Evolutionary conservation across 2,113 vertebrate species (phyloP).

Genomic region (Psophia crepitans): DNA sequence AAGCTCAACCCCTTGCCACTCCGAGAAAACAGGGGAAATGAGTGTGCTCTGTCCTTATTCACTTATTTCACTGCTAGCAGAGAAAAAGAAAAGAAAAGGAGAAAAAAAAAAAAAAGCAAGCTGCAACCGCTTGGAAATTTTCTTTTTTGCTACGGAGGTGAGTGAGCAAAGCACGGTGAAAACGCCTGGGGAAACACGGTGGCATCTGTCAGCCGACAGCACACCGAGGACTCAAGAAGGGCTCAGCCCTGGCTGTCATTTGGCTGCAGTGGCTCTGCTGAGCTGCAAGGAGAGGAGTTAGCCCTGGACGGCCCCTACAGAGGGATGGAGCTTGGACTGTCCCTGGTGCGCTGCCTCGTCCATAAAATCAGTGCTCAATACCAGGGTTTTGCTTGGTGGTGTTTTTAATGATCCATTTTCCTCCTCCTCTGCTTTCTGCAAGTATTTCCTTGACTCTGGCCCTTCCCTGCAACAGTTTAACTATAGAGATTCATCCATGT

Average conservation of each 20-base stretch:
- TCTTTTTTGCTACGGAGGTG: fast-evolving
- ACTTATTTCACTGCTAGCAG: not conserved
- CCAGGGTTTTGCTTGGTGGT: not conserved
- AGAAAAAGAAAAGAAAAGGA: too few relatives aligned
- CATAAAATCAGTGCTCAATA: not conserved
- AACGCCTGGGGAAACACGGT: not conserved
- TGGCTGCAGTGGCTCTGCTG: not conserved
- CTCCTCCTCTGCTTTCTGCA: not conserved
- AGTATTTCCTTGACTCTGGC: not conserved
- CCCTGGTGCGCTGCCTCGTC: not conserved
- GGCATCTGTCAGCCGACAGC: not conserved
- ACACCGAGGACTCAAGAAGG: not conserved
- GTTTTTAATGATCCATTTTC: not conserved
- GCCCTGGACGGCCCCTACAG: not conserved
- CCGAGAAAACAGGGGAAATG: not conserved
- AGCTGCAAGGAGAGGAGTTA: not conserved
- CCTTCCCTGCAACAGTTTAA: not conserved
- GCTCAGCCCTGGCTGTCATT: not conserved
- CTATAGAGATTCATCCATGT: not conserved
- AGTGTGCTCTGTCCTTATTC: not conserved
- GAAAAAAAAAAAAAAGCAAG: not conserved
- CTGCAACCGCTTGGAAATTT: not conserved
- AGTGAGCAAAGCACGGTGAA: not conserved
- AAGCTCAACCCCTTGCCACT: not conserved
- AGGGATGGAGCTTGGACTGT: not conserved